Conservation (phyloP, 2,888 invertebrate genomes). For the Aspidiotus rigidus region DNA sequence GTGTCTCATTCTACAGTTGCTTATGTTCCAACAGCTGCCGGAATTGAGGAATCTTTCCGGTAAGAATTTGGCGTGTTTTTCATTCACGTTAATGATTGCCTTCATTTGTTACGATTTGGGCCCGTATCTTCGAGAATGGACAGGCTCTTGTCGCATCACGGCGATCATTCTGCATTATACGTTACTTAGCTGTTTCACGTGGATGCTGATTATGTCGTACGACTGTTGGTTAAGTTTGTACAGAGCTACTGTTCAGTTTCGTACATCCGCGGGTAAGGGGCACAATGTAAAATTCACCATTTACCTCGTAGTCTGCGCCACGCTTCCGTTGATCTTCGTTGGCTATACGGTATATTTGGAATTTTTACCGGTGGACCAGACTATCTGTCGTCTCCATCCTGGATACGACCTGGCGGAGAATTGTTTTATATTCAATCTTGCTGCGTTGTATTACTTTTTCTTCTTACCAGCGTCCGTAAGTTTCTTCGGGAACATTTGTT, state of each 20-base stretch:
- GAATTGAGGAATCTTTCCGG: slow-evolving; percentile 48
- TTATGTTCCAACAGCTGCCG: slow-evolving; percentile 45
- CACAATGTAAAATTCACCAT: slow-evolving; percentile 43
- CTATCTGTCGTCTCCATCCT: slow-evolving; percentile 42
- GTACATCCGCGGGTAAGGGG: slow-evolving; percentile 43
- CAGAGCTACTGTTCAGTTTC: slow-evolving; percentile 45
- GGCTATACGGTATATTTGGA: slow-evolving; percentile 43
- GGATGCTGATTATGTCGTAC: slow-evolving; percentile 50
- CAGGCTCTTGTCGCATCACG: slow-evolving; percentile 42
- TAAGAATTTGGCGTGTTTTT: slow-evolving; percentile 47
- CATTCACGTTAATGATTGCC: slow-evolving; percentile 45
- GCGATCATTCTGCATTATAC: slow-evolving; percentile 46
- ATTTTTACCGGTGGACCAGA: slow-evolving; percentile 37
- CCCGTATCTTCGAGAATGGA: slow-evolving; percentile 43
- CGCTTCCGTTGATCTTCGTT: slow-evolving; percentile 43
- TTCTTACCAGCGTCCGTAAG: slow-evolving; percentile 45
- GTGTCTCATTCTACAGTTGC: slow-evolving; percentile 45
- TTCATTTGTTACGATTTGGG: slow-evolving; percentile 44
- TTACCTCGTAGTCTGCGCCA: slow-evolving; percentile 45
- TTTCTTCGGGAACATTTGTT: slow-evolving; percentile 42
- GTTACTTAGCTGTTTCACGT: slow-evolving; percentile 48
- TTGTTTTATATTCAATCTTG: slow-evolving; percentile 48
- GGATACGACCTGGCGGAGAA: slow-evolving; percentile 44
- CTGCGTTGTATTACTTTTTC: slow-evolving; percentile 47
- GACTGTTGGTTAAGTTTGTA: slow-evolving; percentile 46